Conservation (phyloP, 2,888 invertebrate genomes). For the Smittia sp. region DNA sequence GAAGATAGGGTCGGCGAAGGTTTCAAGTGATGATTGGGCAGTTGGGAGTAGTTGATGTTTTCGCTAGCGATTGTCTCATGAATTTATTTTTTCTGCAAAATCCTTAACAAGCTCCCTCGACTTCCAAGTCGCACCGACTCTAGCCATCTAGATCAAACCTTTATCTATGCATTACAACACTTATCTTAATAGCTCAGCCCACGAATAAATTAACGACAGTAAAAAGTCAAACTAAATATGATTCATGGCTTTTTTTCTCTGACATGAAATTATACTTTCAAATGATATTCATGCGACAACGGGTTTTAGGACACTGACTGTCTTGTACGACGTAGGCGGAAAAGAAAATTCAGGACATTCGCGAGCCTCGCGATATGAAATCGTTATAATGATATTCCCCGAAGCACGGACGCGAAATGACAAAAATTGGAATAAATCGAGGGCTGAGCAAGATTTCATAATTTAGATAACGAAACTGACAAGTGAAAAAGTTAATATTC, state of each 20-base stretch:
- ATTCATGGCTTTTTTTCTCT: slow-evolving; percentile 38
- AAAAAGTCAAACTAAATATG: slow-evolving; percentile 15
- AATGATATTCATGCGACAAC: slow-evolving; percentile 32
- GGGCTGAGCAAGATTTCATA: slow-evolving; percentile 37
- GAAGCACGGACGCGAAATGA: slow-evolving; percentile 19
- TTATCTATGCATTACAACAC: slow-evolving; percentile 1
- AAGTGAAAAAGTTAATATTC: slow-evolving; percentile 42
- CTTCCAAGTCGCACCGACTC: neutral
- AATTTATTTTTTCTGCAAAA: neutral
- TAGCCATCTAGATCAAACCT: neutral
- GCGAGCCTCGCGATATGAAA: neutral
- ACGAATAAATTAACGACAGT: slow-evolving; percentile 32
- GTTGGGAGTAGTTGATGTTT: too few relatives aligned
- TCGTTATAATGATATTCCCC: neutral
- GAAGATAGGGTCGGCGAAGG: too few relatives aligned
- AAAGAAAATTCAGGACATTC: slow-evolving; percentile 24
- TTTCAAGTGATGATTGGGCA: too few relatives aligned
- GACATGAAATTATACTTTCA: slow-evolving; percentile 40
- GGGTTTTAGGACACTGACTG: slow-evolving; percentile 40
- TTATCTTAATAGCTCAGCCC: slow-evolving; percentile 8
- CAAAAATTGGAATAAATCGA: slow-evolving; percentile 36
- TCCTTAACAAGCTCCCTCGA: neutral
- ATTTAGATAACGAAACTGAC: slow-evolving; percentile 41
- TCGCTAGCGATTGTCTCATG: too few relatives aligned
- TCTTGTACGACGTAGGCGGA: slow-evolving; percentile 4